Percentiles rank a stretch among this genome's conserved stretches.
phyloP scores from a whole-genome alignment of 1,140 invertebrate genomes.

The Formica selysi region DNA sequence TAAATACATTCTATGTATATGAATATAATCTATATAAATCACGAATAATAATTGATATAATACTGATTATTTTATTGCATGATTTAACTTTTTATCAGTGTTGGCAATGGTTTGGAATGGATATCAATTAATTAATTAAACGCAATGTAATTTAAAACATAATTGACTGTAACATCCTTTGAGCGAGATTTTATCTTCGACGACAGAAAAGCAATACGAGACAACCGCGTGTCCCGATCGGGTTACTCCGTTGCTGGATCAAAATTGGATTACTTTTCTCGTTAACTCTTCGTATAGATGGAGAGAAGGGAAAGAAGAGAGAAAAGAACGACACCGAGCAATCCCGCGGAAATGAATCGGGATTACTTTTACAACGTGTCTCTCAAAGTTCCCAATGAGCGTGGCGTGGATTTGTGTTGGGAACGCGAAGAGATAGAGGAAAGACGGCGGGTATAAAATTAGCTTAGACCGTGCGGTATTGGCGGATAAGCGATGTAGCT shows the following conservation, averaged over 20 bases:
- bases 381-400: constrained; percentile 72
- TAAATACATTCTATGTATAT: too few relatives aligned
- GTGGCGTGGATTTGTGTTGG: background rate
- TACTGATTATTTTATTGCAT: background rate
- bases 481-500: constrained; percentile 68
- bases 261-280: constrained; percentile 70
- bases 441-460: constrained; percentile 65
- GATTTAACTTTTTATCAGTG: too few relatives aligned
- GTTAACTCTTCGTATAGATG: constrained; percentile 62
- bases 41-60: too few relatives aligned
- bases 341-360: constrained; percentile 74
- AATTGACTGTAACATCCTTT: background rate
- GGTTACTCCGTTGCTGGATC: constrained; percentile 41
- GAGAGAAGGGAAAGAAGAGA: background rate
- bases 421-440: background rate
- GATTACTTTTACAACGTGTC: constrained; percentile 77
- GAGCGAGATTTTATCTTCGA: background rate
- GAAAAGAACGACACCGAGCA: constrained; percentile 57
- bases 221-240: constrained; percentile 29
- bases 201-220: constrained; percentile 25
- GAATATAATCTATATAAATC: too few relatives aligned
- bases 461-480: constrained; percentile 73
- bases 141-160: background rate
- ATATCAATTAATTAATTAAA: background rate
- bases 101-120: background rate